Conservation (phyloP, 2,797 vertebrate species). For the Scleropages formosus region DNA sequence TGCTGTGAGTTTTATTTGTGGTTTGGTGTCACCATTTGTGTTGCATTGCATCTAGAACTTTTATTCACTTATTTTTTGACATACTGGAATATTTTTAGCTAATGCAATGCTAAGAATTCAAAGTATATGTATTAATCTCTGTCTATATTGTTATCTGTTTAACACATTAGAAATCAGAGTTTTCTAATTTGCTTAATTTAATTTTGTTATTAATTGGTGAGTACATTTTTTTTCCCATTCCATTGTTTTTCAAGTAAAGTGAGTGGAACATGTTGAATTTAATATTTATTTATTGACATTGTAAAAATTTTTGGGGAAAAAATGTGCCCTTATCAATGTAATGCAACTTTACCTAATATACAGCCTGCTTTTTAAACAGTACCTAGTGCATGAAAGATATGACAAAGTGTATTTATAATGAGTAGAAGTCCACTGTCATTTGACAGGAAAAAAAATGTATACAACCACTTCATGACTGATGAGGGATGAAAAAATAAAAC, state of each 20-base stretch:
- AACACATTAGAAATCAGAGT: too few relatives aligned
- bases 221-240: not conserved
- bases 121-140: not conserved
- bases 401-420: not conserved
- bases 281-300: too few relatives aligned
- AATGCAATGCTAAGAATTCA: not conserved
- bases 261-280: too few relatives aligned
- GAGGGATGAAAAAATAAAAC: not conserved
- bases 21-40: not conserved
- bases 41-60: not conserved
- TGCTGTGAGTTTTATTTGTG: slow-evolving; percentile 29
- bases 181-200: not conserved
- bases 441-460: not conserved
- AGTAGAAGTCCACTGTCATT: not conserved
- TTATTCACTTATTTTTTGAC: not conserved
- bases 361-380: too few relatives aligned
- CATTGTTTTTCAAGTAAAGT: too few relatives aligned
- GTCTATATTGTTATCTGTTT: not conserved
- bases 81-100: not conserved
- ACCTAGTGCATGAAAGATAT: too few relatives aligned
- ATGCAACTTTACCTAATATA: too few relatives aligned
- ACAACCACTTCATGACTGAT: not conserved
- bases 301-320: too few relatives aligned
- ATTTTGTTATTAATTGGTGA: not conserved
- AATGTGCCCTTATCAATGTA: too few relatives aligned